Conservation (phyloP, 2,888 invertebrate species). For the Carpatolechia fugitivella region DNA sequence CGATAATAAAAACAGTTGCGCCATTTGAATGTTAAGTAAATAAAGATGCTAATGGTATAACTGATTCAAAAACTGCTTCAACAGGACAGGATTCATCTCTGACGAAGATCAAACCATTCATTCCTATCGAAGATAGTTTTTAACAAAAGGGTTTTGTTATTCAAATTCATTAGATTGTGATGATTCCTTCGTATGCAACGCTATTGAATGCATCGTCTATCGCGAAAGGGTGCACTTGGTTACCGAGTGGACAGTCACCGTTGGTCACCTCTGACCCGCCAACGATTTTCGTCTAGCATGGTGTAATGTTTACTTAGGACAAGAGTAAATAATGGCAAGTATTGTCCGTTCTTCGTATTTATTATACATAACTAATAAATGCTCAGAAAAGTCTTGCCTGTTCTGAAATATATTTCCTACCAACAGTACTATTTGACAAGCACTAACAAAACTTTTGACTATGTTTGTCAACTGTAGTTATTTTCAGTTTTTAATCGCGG, state of each 20-base stretch:
- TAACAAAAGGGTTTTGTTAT: conserved; percentile 17
- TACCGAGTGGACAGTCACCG: conserved; percentile 36
- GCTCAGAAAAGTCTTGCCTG: no score
- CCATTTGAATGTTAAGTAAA: background rate
- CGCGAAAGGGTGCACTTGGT: conserved; percentile 60
- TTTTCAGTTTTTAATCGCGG: no score
- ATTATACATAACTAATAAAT: no score
- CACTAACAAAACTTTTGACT: no score
- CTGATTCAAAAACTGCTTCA: background rate
- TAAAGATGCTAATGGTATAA: background rate
- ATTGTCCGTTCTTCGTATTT: no score
- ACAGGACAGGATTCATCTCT: background rate
- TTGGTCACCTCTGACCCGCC: conserved; percentile 74
- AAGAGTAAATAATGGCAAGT: background rate
- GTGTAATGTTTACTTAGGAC: background rate
- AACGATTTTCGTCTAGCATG: conserved; percentile 26
- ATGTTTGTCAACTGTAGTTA: no score
- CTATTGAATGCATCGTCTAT: conserved; percentile 18
- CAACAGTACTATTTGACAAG: no score
- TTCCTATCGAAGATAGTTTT: conserved; percentile 1
- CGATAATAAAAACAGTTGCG: no score
- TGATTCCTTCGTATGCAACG: conserved; percentile 26
- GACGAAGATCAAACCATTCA: conserved; percentile 1
- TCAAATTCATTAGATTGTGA: conserved; percentile 17
- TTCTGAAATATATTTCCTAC: no score